Evolutionary conservation across 2,888 invertebrate genomes (phyloP), one percentile per base, ranked within the genome.

Genomic region (Drosophila antonietae): DNA sequence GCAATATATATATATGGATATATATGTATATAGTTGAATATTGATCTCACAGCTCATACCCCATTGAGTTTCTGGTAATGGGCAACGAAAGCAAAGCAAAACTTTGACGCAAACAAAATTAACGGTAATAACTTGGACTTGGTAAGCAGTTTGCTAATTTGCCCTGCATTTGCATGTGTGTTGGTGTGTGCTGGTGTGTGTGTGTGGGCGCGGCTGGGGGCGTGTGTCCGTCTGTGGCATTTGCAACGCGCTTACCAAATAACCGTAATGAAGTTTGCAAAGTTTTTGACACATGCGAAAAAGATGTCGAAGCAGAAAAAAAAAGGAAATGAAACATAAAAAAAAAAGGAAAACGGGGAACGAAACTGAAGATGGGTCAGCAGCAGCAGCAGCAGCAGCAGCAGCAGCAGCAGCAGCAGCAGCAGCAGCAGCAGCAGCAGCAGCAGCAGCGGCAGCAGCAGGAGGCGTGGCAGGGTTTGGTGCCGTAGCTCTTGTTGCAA

Each of bases 261-360:
- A 83, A 80, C 73, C 73, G 66, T 88, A 84, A 84, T 84, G 88
- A 84, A 84, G 84, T 83, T 83, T 88, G 82, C 77, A 78, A 88
- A 83, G 83, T 83, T 85, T 77, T 88, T 80, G 88, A 83, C 83
- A 83, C 88, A 83, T 81, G 83, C 88, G 64, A 85, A 71, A 77
- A 68, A 71, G 66, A 71, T 68, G 65, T 47, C 69, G 66, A 73
- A 68, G 72, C 63, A 69, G 23, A 49, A n/a, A 9, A 9, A 47
- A 35, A 59, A 18, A 39, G 39, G 55, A 53, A 53, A 37, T 53
- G 53, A 41, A 55, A 55, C 12, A 55, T 31, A 41, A 41, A 55
- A 55, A 52, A 37, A 53, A 52, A 23, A 12, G 10, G 10, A 33
- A 15, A 39, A 39, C 7, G 41, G n/a, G 44, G 28, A 23, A 33